Percentiles rank a stretch among this genome's conserved stretches.
phyloP scores from a whole-genome alignment of 2,113 vertebrate species.

The Dolichallabes microphthalmus region DNA sequence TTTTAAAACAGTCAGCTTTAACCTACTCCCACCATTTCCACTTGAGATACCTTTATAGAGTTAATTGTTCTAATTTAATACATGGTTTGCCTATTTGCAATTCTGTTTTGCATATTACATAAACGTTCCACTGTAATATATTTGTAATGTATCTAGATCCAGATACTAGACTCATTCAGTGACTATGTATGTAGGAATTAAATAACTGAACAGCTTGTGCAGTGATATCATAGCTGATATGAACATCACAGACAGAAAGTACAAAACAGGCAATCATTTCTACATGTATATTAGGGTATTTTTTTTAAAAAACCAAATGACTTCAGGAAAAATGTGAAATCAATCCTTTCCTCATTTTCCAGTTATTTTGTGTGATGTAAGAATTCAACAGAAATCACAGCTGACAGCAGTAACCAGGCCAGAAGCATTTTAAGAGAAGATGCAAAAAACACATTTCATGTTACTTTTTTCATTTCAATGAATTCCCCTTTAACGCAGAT shows the following conservation, averaged over 20 bases:
- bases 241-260: background rate
- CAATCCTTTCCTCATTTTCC: background rate
- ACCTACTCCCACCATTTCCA: background rate
- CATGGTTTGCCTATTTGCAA: background rate
- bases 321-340: constrained; percentile 9
- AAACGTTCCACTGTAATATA: background rate
- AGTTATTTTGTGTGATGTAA: background rate
- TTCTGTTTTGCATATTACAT: background rate
- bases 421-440: constrained; percentile 5
- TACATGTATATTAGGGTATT: background rate
- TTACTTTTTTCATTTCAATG: background rate
- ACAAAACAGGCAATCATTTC: background rate
- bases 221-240: background rate
- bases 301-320: background rate
- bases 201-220: background rate
- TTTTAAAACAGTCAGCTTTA: background rate
- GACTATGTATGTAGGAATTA: background rate
- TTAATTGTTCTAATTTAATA: background rate
- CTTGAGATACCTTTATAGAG: background rate
- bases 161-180: background rate
- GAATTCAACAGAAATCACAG: constrained; percentile 1
- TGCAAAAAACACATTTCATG: constrained; percentile 1
- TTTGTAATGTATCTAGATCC: background rate
- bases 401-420: constrained; percentile 13
- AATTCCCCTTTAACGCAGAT: background rate